phyloP scores from a whole-genome alignment of 2,888 invertebrate genomes.

The Laspeyria flexula region DNA sequence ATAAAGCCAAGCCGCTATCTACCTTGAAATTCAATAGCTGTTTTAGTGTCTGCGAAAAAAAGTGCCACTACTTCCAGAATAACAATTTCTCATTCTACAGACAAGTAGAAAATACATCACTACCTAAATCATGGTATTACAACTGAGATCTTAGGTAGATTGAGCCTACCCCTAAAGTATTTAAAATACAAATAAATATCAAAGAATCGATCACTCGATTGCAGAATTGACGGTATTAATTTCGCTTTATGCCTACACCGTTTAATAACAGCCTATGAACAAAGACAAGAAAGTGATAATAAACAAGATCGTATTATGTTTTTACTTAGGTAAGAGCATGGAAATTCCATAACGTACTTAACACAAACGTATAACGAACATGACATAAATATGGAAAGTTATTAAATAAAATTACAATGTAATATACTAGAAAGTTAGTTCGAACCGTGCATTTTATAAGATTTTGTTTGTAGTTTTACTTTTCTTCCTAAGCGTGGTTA shows the following conservation, averaged over 20 bases:
- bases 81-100: too few relatives aligned
- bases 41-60: too few relatives aligned
- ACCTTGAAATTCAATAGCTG: too few relatives aligned
- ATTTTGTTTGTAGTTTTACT: background rate
- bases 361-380: slow-evolving; percentile 9
- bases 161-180: too few relatives aligned
- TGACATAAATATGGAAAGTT: slow-evolving; percentile 32
- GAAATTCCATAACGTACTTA: slow-evolving; percentile 13
- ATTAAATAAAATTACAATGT: slow-evolving; percentile 21
- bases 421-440: background rate
- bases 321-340: slow-evolving; percentile 35
- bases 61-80: too few relatives aligned
- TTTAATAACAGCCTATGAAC: slow-evolving; percentile 26
- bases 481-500: too few relatives aligned
- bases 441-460: background rate
- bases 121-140: too few relatives aligned
- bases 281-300: slow-evolving; percentile 35
- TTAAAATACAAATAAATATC: too few relatives aligned
- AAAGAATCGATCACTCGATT: background rate
- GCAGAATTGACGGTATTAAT: background rate
- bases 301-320: slow-evolving; percentile 21
- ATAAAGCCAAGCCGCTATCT: too few relatives aligned
- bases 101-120: too few relatives aligned
- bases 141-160: too few relatives aligned
- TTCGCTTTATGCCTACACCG: slow-evolving; percentile 11